Evolutionary conservation across 2,113 vertebrate species (phyloP).

Genomic region (Zosterops japonicus): DNA sequence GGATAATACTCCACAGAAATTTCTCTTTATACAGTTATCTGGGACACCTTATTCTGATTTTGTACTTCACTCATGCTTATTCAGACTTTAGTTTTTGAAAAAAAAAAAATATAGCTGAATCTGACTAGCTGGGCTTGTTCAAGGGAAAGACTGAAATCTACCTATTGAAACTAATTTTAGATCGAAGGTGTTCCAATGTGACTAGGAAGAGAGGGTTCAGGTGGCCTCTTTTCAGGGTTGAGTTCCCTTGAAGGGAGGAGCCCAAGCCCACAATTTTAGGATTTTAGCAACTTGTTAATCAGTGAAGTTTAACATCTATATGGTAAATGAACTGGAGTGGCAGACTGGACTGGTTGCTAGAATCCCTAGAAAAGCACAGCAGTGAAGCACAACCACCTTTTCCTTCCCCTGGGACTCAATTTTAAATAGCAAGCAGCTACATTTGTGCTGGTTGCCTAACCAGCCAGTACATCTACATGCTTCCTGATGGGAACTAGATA

Average conservation of each 20-base stretch:
- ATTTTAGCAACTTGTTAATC: neutral
- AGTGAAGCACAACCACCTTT: fast-evolving
- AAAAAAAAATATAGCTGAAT: neutral
- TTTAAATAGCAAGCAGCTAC: neutral
- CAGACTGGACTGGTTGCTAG: neutral
- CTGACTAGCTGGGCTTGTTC: neutral
- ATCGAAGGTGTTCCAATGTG: neutral
- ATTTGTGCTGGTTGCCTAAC: neutral
- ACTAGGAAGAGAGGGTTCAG: neutral
- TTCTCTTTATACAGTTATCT: neutral
- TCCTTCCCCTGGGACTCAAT: neutral
- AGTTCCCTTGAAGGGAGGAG: neutral
- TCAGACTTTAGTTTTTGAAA: neutral
- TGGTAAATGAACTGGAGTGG: neutral
- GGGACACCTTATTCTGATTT: neutral
- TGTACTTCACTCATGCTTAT: neutral
- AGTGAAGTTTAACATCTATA: neutral
- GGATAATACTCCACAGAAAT: neutral
- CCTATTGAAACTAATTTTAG: neutral
- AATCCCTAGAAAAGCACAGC: neutral
- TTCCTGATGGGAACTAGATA: neutral
- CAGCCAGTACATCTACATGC: fast-evolving
- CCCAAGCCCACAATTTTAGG: neutral
- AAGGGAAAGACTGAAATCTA: neutral
- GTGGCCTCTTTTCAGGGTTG: neutral